Evolutionary conservation across 2,888 invertebrate species (phyloP).

Genomic region (Andrena hattorfiana): DNA sequence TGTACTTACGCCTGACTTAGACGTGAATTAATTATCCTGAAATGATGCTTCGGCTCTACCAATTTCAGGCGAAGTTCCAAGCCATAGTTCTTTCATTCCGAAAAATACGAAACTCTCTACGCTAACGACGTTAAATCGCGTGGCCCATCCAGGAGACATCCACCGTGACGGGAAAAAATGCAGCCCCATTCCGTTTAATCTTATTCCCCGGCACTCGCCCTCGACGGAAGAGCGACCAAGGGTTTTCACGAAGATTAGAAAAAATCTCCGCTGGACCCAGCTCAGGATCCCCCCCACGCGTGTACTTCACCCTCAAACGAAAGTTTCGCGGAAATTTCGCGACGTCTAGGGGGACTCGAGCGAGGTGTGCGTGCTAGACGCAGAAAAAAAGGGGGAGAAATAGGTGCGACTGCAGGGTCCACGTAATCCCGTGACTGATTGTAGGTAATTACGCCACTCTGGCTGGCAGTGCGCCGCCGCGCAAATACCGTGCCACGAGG

Average conservation of each 20-base stretch:
- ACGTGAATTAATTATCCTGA: not conserved
- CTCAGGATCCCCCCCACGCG: constrained; percentile 4
- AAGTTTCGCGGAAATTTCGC: constrained; percentile 3
- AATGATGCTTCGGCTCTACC: not conserved
- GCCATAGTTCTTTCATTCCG: not conserved
- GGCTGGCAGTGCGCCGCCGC: constrained; percentile 55
- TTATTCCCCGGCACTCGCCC: constrained; percentile 36
- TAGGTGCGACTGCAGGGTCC: constrained; percentile 56
- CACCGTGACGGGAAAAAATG: constrained; percentile 42
- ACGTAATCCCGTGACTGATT: constrained; percentile 73
- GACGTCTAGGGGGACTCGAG: not conserved
- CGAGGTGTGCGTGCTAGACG: constrained; percentile 58
- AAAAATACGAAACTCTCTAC: constrained; percentile 12
- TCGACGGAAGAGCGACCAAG: constrained; percentile 34
- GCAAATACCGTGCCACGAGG: constrained; percentile 62
- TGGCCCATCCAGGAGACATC: constrained; percentile 2
- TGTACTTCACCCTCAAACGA: not conserved
- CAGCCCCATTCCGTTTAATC: constrained; percentile 41
- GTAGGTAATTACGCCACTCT: constrained; percentile 69
- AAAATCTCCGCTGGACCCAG: constrained; percentile 41
- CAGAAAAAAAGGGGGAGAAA: constrained; percentile 38
- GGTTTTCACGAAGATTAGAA: constrained; percentile 48
- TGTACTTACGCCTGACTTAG: not conserved
- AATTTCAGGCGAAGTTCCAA: not conserved
- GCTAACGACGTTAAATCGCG: constrained; percentile 46